phyloP scores from a whole-genome alignment of 2,113 vertebrate genomes.

The Mixornis gularis region DNA sequence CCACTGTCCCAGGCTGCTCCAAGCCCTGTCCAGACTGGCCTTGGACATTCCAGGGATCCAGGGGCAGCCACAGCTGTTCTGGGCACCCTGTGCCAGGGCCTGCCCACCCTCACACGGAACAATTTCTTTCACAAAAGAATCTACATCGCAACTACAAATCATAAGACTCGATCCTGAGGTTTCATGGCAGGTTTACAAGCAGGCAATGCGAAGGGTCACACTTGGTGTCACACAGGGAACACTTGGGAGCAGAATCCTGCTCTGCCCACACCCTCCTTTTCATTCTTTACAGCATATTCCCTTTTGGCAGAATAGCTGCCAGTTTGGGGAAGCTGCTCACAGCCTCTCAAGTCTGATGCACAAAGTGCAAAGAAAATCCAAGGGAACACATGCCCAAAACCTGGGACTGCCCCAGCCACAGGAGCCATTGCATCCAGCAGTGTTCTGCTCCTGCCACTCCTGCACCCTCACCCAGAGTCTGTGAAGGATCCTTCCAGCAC shows the following conservation, averaged over 20 bases:
- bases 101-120: not conserved
- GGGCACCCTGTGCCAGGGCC: not conserved
- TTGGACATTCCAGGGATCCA: not conserved
- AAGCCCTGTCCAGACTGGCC: fast-evolving
- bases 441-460: not conserved
- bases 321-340: not conserved
- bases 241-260: not conserved
- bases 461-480: not conserved
- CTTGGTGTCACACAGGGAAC: not conserved
- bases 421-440: fast-evolving
- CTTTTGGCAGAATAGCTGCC: not conserved
- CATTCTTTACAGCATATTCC: not conserved
- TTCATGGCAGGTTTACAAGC: not conserved
- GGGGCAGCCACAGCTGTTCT: not conserved
- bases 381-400: fast-evolving
- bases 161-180: not conserved
- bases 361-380: not conserved
- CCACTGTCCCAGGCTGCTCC: fast-evolving
- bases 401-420: not conserved
- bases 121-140: not conserved
- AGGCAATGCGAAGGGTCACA: fast-evolving
- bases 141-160: not conserved
- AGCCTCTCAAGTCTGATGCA: not conserved
- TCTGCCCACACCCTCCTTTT: not conserved
- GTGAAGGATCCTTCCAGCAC: not conserved